Evolutionary conservation across 2,113 vertebrate species (phyloP), one percentile per base, ranked within the genome.

Genomic region (Oxyruncus cristatus): DNA sequence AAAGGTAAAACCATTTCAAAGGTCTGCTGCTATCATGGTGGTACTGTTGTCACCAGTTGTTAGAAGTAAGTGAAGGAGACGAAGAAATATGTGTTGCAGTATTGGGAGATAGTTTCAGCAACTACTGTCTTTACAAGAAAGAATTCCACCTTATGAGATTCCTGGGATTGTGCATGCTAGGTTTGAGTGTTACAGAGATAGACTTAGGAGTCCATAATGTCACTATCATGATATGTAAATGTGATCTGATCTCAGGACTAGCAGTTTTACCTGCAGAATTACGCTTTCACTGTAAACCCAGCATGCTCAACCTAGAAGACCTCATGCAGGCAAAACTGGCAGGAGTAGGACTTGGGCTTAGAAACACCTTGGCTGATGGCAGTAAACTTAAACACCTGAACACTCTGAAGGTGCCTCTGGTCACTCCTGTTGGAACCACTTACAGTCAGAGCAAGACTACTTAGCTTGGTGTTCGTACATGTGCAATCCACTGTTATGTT

Each of bases 1-100:
- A 93, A 89, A 91, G 76, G 67, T 72, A 88, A 91, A 91, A 35
- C 4, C 17, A 77, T 89, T 87, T 93, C 97, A 97, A 97, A 97
- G 96, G 95, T 97, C 94, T 86, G 33, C 44, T 79, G 80, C 94
- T 97, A 94, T 97, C 86, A 3, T 1, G 8, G 12, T 44, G 83
- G 21, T 55, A 18, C 44, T 90, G 53, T 53, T 67, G 59, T 84
- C 72, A 79, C 37, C 49, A 35, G 39, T 52, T 88, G 76, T 53
- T 85, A 65, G 53, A 66, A 92, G 5, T 66, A 46, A 77, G 37
- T 44, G 66, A 26, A 79, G 39, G 21, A 88, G 75, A 49, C 37
- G 26, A 62, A 92, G 70, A 58, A 90, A 42, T 78, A 42, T 0
- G 0, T 73, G 18, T 28, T 67, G 32, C 17, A 30, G 13, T 94